Percentiles rank a stretch among this genome's conserved stretches.
Evolutionary conservation across 2,888 invertebrate species (phyloP).

Genomic region (Scaptomyza tumidula): DNA sequence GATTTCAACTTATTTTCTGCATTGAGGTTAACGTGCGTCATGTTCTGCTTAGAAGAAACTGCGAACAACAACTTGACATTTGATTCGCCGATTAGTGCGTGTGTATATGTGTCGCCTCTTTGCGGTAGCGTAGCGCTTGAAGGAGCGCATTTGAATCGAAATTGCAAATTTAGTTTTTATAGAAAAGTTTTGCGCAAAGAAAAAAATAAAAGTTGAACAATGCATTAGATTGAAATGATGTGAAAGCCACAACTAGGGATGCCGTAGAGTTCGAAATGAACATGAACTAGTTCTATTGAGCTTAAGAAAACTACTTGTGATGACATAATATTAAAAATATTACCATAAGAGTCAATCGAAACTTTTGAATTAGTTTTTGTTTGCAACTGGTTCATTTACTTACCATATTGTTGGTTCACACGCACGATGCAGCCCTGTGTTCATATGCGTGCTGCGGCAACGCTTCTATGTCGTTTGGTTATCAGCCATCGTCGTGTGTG

Average conservation of each 20-base stretch:
- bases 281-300: constrained; percentile 7
- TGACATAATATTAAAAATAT: too few relatives aligned
- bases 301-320: too few relatives aligned
- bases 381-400: neutral
- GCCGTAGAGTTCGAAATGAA: neutral
- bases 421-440: constrained; percentile 36
- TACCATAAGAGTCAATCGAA: too few relatives aligned
- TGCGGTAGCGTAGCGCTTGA: constrained; percentile 16
- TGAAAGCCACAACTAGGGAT: constrained; percentile 40
- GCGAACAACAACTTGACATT: constrained; percentile 65
- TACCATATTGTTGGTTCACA: neutral
- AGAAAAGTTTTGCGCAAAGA: constrained; percentile 18
- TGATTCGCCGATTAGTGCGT: constrained; percentile 74
- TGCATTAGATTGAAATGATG: constrained; percentile 19
- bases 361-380: neutral
- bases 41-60: constrained; percentile 57
- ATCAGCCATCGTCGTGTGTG: constrained; percentile 44
- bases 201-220: constrained; percentile 27
- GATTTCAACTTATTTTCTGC: constrained; percentile 24
- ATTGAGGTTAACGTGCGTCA: constrained; percentile 64
- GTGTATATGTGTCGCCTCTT: constrained; percentile 6
- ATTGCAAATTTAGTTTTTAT: constrained; percentile 45
- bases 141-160: constrained; percentile 33
- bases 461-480: constrained; percentile 21
- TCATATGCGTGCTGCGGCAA: constrained; percentile 32